Evolutionary conservation across 2,113 vertebrate genomes (phyloP).

Genomic region (Hucho hucho): DNA sequence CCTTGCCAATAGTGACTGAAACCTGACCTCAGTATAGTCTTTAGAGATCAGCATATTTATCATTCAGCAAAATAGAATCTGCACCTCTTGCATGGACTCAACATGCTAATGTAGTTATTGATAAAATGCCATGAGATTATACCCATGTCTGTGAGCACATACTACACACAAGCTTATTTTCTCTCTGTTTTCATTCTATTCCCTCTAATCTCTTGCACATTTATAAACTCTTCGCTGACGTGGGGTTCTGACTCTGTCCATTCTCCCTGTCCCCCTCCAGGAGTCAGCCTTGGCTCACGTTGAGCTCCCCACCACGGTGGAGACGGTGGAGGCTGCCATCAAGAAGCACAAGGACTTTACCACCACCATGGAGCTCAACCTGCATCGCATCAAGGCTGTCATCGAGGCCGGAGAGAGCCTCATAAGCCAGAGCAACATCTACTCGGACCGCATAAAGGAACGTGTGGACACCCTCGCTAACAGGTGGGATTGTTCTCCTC

Average conservation of each 20-base stretch:
- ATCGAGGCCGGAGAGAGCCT: slow-evolving; percentile 87
- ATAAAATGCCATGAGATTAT: no score
- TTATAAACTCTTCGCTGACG: no score
- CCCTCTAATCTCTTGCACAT: background rate
- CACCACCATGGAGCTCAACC: slow-evolving; percentile 89
- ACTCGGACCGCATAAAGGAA: slow-evolving; percentile 80
- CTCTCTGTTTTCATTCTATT: background rate
- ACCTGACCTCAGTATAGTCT: no score
- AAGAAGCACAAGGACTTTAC: slow-evolving; percentile 88
- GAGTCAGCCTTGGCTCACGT: slow-evolving; percentile 78
- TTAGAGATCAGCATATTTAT: no score
- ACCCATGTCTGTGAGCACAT: background rate
- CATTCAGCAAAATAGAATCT: no score
- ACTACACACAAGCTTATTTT: background rate
- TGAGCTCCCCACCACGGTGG: slow-evolving; percentile 82
- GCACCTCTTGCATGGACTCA: no score
- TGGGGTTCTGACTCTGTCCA: background rate
- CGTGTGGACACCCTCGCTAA: slow-evolving; percentile 75
- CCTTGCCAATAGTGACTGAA: no score
- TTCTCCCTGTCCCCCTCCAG: slow-evolving; percentile 57
- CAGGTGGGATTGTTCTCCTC: slow-evolving; percentile 66
- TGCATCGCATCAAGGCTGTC: slow-evolving; percentile 82
- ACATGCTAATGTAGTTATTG: no score
- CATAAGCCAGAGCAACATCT: slow-evolving; percentile 83
- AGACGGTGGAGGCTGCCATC: slow-evolving; percentile 78